These are phyloP conservation scores for Dolichoris vasculosae DNA, from an alignment of 1,140 invertebrate species.

Conservation along the genomic window DNA sequence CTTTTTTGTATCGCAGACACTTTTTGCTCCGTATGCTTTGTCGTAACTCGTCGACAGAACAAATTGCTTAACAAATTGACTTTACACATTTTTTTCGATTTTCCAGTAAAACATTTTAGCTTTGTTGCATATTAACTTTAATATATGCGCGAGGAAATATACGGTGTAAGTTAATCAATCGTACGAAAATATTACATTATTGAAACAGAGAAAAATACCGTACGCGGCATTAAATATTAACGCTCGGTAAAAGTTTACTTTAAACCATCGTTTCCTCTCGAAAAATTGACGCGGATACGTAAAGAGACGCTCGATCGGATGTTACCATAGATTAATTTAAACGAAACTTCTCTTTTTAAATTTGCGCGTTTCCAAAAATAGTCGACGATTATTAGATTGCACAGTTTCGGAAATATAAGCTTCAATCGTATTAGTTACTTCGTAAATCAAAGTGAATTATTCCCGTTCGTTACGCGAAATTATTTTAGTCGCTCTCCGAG, in stretches of 20 bases:
- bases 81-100: not conserved
- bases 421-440: not conserved
- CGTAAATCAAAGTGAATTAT: not conserved
- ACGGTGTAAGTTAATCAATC: not conserved
- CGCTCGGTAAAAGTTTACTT: not conserved
- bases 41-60: conserved; percentile 16
- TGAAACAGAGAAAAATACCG: not conserved
- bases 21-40: not conserved
- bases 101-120: conserved; percentile 1
- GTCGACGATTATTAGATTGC: not conserved
- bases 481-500: not conserved
- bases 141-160: not conserved
- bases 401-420: not conserved
- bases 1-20: conserved; percentile 7
- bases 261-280: not conserved
- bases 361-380: not conserved
- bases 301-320: not conserved
- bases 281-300: not conserved
- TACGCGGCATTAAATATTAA: not conserved
- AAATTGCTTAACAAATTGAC: conserved; percentile 39
- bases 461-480: not conserved
- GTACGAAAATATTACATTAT: not conserved
- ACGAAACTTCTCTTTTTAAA: not conserved
- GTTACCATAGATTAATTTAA: not conserved
- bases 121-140: not conserved